A percentile compares a stretch with the other conserved stretches of the same genome.
These are phyloP conservation scores for Beris chalybata DNA, from an alignment of 2,888 invertebrate species.

Conservation along the genomic window DNA sequence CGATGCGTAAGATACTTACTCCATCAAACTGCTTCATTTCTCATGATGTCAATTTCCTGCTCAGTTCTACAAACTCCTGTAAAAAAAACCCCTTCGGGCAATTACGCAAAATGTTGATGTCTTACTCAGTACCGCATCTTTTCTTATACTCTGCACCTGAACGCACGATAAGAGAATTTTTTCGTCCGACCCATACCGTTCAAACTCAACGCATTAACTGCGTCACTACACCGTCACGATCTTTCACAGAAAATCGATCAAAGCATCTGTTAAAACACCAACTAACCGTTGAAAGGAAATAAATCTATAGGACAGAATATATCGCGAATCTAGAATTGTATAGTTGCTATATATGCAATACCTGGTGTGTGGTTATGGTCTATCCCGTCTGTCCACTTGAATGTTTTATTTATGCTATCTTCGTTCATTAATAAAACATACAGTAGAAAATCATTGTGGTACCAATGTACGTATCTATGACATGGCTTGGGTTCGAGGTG, in stretches of 20 bases:
- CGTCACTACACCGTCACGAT: conserved; percentile 30
- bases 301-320: not conserved
- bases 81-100: conserved; percentile 22
- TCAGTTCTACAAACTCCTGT: conserved; percentile 6
- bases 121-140: conserved; percentile 22
- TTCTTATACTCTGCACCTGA: conserved; percentile 1
- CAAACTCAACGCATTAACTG: conserved; percentile 10
- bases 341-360: too few species aligned
- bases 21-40: not conserved
- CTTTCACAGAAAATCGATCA: conserved; percentile 33
- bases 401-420: conserved; percentile 43
- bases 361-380: not conserved
- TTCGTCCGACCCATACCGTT: conserved; percentile 16
- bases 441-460: conserved; percentile 28
- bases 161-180: not conserved
- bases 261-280: conserved; percentile 33
- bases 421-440: conserved; percentile 43
- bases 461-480: too few species aligned
- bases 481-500: too few species aligned
- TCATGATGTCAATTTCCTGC: conserved; percentile 32
- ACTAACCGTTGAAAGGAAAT: conserved; percentile 24
- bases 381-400: conserved; percentile 38
- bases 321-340: too few species aligned
- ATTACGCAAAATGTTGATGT: conserved; percentile 32
- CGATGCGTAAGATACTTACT: too few species aligned